phyloP scores from a whole-genome alignment of 92 coral and sea anemone genomes.

The Phymanthus crucifer region DNA sequence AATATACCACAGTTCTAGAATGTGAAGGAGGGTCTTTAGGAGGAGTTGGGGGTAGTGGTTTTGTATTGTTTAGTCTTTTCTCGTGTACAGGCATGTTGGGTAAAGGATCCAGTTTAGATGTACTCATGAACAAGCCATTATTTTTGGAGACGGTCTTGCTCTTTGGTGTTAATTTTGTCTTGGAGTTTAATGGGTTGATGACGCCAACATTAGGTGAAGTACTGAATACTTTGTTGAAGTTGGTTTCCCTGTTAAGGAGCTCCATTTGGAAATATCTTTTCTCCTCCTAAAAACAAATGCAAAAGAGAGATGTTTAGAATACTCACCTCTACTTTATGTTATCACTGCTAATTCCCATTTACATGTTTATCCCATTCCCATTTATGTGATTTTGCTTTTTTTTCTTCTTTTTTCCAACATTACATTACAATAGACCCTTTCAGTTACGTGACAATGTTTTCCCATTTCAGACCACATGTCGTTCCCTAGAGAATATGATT shows the following conservation, averaged over 20 bases:
- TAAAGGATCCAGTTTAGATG: slow-evolving; percentile 90
- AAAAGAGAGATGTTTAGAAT: neutral
- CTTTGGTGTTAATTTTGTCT: slow-evolving; percentile 70
- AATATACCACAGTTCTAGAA: slow-evolving; percentile 80
- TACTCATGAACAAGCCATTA: slow-evolving; percentile 58
- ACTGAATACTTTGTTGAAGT: slow-evolving; percentile 94
- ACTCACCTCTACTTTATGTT: too few species aligned
- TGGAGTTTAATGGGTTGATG: slow-evolving; percentile 89
- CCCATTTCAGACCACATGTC: too few species aligned
- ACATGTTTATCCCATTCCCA: too few species aligned
- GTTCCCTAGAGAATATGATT: too few species aligned
- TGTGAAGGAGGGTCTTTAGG: slow-evolving; percentile 66
- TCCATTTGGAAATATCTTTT: slow-evolving; percentile 95
- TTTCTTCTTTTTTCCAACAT: too few species aligned
- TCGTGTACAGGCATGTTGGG: slow-evolving; percentile 93
- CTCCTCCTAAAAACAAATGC: slow-evolving; percentile 68
- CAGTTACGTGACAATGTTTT: too few species aligned
- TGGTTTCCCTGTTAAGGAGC: slow-evolving; percentile 94
- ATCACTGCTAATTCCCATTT: too few species aligned
- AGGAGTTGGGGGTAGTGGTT: slow-evolving; percentile 97
- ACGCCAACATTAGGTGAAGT: slow-evolving; percentile 91
- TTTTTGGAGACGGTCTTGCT: slow-evolving; percentile 29
- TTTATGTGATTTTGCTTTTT: too few species aligned
- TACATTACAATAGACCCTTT: too few species aligned
- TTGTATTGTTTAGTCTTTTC: slow-evolving; percentile 77